phyloP scores from a whole-genome alignment of 2,888 invertebrate species.

The Aplocera efformata region DNA sequence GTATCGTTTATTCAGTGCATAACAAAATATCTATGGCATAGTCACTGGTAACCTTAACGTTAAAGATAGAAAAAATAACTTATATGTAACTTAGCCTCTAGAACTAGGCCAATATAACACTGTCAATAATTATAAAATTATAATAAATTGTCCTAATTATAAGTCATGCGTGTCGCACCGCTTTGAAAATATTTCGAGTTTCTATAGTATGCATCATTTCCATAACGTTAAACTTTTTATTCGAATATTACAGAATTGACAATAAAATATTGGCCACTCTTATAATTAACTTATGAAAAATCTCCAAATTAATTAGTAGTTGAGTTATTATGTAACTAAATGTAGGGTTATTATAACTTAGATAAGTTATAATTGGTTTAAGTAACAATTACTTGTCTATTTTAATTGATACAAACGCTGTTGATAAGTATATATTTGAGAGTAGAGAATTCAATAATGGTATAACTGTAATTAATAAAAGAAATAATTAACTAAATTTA shows the following conservation, averaged over 20 bases:
- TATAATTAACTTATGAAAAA: not conserved
- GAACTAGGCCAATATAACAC: conserved; percentile 25
- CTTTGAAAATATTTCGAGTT: conserved; percentile 11
- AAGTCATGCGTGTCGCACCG: not conserved
- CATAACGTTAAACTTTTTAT: not conserved
- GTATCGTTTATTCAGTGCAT: conserved; percentile 71
- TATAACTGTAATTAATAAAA: conserved; percentile 38
- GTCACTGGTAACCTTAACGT: conserved; percentile 72
- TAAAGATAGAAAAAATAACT: conserved; percentile 47
- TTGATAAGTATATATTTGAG: conserved; percentile 16
- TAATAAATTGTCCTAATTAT: not conserved
- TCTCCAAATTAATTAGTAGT: not conserved
- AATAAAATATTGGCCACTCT: conserved; percentile 9
- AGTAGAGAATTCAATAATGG: conserved; percentile 37
- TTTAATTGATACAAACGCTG: conserved; percentile 1
- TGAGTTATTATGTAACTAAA: not conserved
- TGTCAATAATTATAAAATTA: conserved; percentile 6
- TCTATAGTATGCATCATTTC: not conserved
- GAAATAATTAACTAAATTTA: not conserved
- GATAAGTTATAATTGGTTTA: too few species aligned
- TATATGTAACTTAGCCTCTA: conserved; percentile 59
- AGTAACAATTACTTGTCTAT: too few species aligned
- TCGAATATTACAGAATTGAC: conserved; percentile 1
- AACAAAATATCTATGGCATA: conserved; percentile 76
- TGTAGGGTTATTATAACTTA: not conserved